phyloP scores from a whole-genome alignment of 1,140 invertebrate species.

The Apocrypta bakeri region DNA sequence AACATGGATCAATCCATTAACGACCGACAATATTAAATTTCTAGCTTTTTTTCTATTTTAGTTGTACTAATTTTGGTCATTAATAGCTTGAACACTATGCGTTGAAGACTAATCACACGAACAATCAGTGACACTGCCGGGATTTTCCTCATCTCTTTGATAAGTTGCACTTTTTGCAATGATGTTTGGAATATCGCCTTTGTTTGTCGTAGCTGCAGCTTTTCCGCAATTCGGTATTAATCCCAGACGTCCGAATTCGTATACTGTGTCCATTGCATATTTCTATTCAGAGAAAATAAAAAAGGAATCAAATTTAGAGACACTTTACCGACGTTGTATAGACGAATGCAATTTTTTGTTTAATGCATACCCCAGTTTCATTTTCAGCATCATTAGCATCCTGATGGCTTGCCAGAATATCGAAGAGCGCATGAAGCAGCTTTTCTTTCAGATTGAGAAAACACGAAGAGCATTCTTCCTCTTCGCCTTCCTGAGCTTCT shows the following conservation, averaged over 20 bases:
- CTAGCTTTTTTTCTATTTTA: too few species aligned
- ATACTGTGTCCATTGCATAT: not conserved
- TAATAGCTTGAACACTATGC: too few species aligned
- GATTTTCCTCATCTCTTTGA: not conserved
- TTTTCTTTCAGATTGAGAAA: slow-evolving; percentile 58
- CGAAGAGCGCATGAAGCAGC: slow-evolving; percentile 61
- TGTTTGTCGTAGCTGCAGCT: not conserved
- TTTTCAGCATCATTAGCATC: not conserved
- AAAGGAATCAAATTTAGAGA: slow-evolving; percentile 4
- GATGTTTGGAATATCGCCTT: not conserved
- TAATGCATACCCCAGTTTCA: not conserved
- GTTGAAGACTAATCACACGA: not conserved
- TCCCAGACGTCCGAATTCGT: slow-evolving; percentile 48
- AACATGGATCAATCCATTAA: too few species aligned
- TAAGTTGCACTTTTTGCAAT: not conserved
- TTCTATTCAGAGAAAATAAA: slow-evolving; percentile 2
- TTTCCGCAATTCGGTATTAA: slow-evolving; percentile 38
- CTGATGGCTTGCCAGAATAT: slow-evolving; percentile 61
- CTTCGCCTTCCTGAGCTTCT: not conserved
- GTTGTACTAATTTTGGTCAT: too few species aligned
- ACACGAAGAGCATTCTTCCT: slow-evolving; percentile 54
- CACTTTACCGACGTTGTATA: too few species aligned
- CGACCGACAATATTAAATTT: too few species aligned
- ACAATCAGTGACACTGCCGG: not conserved
- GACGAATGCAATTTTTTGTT: not conserved